Evolutionary conservation across 2,113 vertebrate species (phyloP).

Genomic region (Grantiella picta): DNA sequence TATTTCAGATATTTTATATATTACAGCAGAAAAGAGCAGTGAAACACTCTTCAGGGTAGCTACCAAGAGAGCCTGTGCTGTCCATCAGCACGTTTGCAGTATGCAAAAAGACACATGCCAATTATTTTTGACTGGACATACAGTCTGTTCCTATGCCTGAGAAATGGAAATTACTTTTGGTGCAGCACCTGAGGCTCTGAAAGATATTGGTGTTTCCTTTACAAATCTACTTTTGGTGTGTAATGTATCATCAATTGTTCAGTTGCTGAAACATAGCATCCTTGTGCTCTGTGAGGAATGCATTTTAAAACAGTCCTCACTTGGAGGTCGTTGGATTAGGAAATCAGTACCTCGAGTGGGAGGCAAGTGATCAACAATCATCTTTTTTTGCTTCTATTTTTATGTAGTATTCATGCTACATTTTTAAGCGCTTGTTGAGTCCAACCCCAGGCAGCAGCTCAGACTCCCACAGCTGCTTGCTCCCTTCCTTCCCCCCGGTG

Average conservation of each 20-base stretch:
- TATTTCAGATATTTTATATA: neutral
- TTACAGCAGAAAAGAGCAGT: neutral
- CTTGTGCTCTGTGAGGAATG: neutral
- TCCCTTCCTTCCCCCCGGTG: neutral
- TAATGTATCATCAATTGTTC: neutral
- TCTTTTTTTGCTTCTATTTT: neutral
- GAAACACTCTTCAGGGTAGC: neutral
- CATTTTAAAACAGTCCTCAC: neutral
- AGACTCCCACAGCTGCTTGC: neutral
- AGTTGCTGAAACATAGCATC: conserved; percentile 9
- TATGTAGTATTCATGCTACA: neutral
- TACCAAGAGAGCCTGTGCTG: neutral
- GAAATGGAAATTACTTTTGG: conserved; percentile 42
- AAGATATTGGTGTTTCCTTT: conserved; percentile 4
- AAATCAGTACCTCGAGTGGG: neutral
- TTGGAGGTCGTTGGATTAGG: neutral
- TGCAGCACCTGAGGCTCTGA: neutral
- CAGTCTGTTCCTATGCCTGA: neutral
- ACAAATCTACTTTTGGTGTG: neutral
- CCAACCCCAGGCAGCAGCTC: neutral
- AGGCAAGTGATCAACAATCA: neutral
- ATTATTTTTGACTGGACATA: neutral
- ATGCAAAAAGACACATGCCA: neutral
- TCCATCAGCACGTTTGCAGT: neutral
- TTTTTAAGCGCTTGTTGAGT: neutral